These are phyloP conservation scores for Karalla daura DNA, from an alignment of 2,797 vertebrate genomes.

Conservation along the genomic window DNA sequence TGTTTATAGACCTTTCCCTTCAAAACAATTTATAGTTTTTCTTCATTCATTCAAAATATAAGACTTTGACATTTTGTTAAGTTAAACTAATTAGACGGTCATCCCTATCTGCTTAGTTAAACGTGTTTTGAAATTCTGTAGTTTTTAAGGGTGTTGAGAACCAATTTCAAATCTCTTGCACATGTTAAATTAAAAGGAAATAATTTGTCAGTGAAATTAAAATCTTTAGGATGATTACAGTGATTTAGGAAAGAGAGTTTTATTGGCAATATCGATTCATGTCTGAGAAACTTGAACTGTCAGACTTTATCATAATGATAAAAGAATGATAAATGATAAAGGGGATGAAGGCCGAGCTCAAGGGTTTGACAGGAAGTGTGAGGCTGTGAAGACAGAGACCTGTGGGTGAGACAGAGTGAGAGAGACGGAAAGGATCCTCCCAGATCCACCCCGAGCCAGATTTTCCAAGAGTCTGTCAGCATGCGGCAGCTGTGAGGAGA, in stretches of 20 bases:
- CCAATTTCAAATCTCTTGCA: too few relatives aligned
- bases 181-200: too few relatives aligned
- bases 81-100: too few relatives aligned
- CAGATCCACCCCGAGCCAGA: conserved; percentile 66
- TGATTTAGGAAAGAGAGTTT: not conserved
- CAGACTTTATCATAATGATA: conserved; percentile 51
- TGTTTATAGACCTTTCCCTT: too few relatives aligned
- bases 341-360: conserved; percentile 58
- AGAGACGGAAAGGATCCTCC: conserved; percentile 68
- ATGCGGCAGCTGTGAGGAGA: conserved; percentile 77
- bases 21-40: too few relatives aligned
- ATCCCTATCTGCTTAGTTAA: too few relatives aligned
- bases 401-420: conserved; percentile 56
- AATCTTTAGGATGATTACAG: not conserved
- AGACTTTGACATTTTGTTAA: too few relatives aligned
- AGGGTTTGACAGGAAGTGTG: conserved; percentile 51
- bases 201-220: not conserved
- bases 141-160: too few relatives aligned
- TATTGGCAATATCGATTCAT: conserved; percentile 14
- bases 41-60: too few relatives aligned
- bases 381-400: conserved; percentile 58
- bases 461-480: conserved; percentile 82
- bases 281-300: conserved; percentile 68
- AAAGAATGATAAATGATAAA: too few relatives aligned
- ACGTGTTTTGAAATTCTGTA: too few relatives aligned